Conservation (phyloP, 1,140 invertebrate genomes). For the Popillia japonica region DNA sequence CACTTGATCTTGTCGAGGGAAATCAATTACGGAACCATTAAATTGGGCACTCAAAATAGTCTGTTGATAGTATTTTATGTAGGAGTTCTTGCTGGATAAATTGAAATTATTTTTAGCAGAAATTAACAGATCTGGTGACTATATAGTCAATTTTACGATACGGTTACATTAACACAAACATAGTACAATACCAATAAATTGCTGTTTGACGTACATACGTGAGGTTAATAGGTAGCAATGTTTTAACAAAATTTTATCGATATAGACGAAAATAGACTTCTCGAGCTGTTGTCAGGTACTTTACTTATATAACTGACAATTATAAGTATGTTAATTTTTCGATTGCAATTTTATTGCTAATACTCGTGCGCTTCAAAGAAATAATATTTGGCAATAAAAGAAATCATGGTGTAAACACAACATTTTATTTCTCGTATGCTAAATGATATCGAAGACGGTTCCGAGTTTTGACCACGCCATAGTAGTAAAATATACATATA, state of each 20-base stretch:
- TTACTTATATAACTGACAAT: no score
- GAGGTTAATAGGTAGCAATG: neutral
- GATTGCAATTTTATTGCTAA: neutral
- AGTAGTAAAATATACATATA: no score
- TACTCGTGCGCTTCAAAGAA: no score
- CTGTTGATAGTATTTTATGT: neutral
- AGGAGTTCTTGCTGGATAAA: neutral
- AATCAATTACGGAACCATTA: conserved; percentile 25
- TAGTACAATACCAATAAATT: conserved; percentile 11
- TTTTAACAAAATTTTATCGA: conserved; percentile 2
- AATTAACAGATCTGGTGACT: neutral
- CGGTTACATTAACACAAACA: conserved; percentile 2
- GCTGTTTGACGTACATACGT: conserved; percentile 15
- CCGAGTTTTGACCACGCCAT: no score
- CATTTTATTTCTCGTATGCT: no score
- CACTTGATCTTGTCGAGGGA: neutral
- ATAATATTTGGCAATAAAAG: no score
- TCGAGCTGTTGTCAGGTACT: neutral
- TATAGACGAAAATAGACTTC: conserved; percentile 4
- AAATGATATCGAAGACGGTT: no score
- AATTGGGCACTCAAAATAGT: conserved; percentile 3
- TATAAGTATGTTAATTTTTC: neutral
- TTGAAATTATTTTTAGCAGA: neutral
- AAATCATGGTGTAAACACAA: no score
- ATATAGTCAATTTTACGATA: neutral